These are phyloP conservation scores for Ormyrus nitidulus DNA, from an alignment of 2,888 invertebrate species.

Conservation along the genomic window DNA sequence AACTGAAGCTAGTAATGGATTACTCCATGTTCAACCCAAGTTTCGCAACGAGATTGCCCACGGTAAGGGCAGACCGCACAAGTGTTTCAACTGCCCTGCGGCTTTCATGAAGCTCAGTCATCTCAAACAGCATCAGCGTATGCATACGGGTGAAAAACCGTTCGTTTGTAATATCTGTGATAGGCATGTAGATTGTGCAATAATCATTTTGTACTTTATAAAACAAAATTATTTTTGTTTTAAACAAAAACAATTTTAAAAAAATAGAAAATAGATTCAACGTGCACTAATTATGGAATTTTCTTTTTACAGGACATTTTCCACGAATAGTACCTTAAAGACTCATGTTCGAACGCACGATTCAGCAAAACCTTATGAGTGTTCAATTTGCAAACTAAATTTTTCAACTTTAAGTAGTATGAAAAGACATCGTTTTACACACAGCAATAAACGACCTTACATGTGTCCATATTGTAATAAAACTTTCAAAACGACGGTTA, in stretches of 20 bases:
- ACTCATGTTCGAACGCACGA: slow-evolving; percentile 78
- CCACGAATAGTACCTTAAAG: slow-evolving; percentile 78
- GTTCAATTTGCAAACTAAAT: slow-evolving; percentile 76
- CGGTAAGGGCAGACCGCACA: slow-evolving; percentile 74
- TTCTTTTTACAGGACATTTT: slow-evolving; percentile 74
- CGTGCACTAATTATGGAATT: slow-evolving; percentile 9
- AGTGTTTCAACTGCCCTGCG: slow-evolving; percentile 74
- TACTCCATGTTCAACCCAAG: slow-evolving; percentile 68
- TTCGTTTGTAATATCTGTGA: slow-evolving; percentile 74
- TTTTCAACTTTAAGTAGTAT: slow-evolving; percentile 75
- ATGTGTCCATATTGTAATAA: slow-evolving; percentile 74
- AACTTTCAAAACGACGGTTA: slow-evolving; percentile 75
- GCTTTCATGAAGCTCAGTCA: slow-evolving; percentile 80
- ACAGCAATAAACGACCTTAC: slow-evolving; percentile 74
- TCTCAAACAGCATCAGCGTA: slow-evolving; percentile 76
- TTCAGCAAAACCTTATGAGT: slow-evolving; percentile 76
- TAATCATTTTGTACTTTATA: slow-evolving; percentile 4
- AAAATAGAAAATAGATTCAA: slow-evolving; percentile 7
- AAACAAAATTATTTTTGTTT: background rate
- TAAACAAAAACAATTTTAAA: no score
- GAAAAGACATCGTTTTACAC: slow-evolving; percentile 73
- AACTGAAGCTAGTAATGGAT: slow-evolving; percentile 73
- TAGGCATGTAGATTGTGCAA: slow-evolving; percentile 60
- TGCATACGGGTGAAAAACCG: slow-evolving; percentile 73
- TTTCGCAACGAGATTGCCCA: slow-evolving; percentile 66